phyloP scores from a whole-genome alignment of 1,140 invertebrate genomes.

The Drosophila burlai region DNA sequence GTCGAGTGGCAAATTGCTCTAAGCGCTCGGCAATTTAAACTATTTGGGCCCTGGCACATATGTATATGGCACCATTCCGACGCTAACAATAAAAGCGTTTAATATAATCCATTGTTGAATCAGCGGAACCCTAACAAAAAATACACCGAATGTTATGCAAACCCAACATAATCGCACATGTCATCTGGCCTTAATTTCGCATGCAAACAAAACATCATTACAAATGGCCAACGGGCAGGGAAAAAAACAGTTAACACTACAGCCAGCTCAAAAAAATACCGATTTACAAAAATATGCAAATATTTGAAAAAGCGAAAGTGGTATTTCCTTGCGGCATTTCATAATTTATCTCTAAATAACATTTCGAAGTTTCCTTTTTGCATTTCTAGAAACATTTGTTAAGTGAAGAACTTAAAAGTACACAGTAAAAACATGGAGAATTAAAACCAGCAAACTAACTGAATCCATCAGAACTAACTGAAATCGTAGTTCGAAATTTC shows the following conservation, averaged over 20 bases:
- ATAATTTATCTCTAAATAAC: constrained; percentile 12
- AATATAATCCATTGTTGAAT: constrained; percentile 36
- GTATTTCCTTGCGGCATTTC: constrained; percentile 13
- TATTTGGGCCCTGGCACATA: constrained; percentile 11
- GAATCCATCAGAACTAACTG: neutral
- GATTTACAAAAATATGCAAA: constrained; percentile 23
- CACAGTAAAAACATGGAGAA: neutral
- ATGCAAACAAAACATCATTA: constrained; percentile 74
- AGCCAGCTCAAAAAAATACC: constrained; percentile 8
- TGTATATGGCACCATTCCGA: neutral
- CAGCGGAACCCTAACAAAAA: constrained; percentile 7
- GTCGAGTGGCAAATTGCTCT: constrained; percentile 66
- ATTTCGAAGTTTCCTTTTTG: neutral
- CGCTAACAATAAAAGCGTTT: constrained; percentile 58
- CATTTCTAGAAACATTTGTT: neutral
- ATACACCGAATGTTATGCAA: constrained; percentile 23
- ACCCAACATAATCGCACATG: constrained; percentile 68
- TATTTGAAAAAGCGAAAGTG: constrained; percentile 40
- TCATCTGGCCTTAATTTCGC: constrained; percentile 68
- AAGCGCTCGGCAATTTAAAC: constrained; percentile 59
- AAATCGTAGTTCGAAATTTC: neutral
- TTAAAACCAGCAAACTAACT: neutral
- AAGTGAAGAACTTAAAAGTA: neutral
- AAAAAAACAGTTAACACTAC: constrained; percentile 16
- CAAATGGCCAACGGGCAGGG: constrained; percentile 27